Evolutionary conservation across 2,888 invertebrate genomes (phyloP), one percentile per base, ranked within the genome.

Genomic region (Pegoplata infirma): DNA sequence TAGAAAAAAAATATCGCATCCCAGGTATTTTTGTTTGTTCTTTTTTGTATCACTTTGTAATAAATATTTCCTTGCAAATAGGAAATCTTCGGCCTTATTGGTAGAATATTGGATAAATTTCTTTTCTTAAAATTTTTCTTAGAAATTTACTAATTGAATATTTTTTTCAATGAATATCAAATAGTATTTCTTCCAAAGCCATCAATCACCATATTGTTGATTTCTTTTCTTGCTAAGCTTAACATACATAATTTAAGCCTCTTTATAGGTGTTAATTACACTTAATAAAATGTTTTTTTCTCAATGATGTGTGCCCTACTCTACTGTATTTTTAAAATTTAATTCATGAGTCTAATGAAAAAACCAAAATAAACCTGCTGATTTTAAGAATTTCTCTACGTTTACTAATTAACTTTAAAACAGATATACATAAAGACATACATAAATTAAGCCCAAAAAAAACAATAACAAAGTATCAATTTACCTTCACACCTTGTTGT

Each of bases 181-280:
- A 32, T 12, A 1, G n/a, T 17, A 16, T 53, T 17, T 8, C 4
- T 21, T 16, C 12, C 21, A 8, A 12, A 44, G 1, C 67, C 75
- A 79, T 79, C 67, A 79, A 67, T 79, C 71, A 75, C 56, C n/a
- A n/a, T n/a, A n/a, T 67, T 63, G 17, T 32, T 75, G 61, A 79
- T 66, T 47, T 10, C 44, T 66, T 63, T 64, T 59, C 55, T 28
- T 16, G 51, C 51, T 66, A 59, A 66, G 49, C 59, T 66, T 49
- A 46, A 71, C 74, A 32, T 53, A 71, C 74, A 32, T 53, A 49
- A 58, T 25, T n/a, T 56, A 67, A 75, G 71, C 58, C 67, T 46
- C 79, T 79, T 75, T 75, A 67, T 75, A 63, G 75, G 79, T 72
- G 75, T 71, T 75, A 79, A 79, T 79, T 79, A 79, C 67, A 63